Conservation (phyloP, 2,797 vertebrate species). For the Liasis olivaceus region DNA sequence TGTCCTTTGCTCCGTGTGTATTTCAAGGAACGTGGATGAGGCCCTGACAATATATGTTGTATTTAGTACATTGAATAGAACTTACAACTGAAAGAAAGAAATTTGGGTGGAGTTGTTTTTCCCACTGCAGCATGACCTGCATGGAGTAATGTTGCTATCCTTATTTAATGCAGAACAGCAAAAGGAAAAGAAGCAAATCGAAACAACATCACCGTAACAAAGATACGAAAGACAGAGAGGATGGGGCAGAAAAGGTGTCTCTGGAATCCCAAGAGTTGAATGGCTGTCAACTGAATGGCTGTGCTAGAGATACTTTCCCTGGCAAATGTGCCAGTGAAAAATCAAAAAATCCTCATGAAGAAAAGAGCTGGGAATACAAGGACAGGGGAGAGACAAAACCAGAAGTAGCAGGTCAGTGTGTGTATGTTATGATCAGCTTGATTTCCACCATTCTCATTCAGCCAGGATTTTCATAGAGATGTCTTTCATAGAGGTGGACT, state of each 20-base stretch:
- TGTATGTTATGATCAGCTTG: background rate
- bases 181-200: slow-evolving; percentile 79
- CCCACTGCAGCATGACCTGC: background rate
- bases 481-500: background rate
- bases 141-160: slow-evolving; percentile 24
- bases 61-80: background rate
- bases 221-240: slow-evolving; percentile 70
- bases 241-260: slow-evolving; percentile 56
- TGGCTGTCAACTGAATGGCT: slow-evolving; percentile 53
- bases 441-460: background rate
- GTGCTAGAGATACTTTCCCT: slow-evolving; percentile 65
- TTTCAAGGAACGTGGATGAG: background rate
- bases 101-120: background rate
- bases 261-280: slow-evolving; percentile 48
- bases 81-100: slow-evolving; percentile 4
- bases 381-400: slow-evolving; percentile 32
- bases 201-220: slow-evolving; percentile 75
- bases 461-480: background rate
- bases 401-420: slow-evolving; percentile 70
- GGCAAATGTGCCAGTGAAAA: slow-evolving; percentile 62
- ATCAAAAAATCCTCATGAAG: slow-evolving; percentile 55
- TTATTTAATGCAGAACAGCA: slow-evolving; percentile 69
- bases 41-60: background rate
- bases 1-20: background rate
- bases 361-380: slow-evolving; percentile 53